phyloP scores from a whole-genome alignment of 1,140 invertebrate species.

The Ptiloglossa arizonensis region DNA sequence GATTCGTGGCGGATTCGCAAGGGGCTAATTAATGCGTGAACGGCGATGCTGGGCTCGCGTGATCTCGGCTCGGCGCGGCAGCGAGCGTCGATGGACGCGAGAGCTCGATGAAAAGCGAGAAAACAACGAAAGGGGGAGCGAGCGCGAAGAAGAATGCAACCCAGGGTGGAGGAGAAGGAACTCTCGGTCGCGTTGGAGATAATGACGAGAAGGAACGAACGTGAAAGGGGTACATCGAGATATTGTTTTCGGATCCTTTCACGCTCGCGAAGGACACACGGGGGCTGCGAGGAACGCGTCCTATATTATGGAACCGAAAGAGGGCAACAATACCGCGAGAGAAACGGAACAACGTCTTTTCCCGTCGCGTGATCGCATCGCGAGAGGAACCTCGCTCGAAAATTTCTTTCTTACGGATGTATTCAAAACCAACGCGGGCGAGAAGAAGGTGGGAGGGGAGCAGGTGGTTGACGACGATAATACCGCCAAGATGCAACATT shows the following conservation, averaged over 20 bases:
- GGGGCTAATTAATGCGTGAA: conserved; percentile 34
- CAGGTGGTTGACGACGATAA: conserved; percentile 64
- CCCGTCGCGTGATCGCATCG: conserved; percentile 54
- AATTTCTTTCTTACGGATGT: conserved; percentile 50
- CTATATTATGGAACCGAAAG: conserved; percentile 31
- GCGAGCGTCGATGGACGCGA: no score
- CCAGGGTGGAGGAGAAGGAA: no score
- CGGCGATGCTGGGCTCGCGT: conserved; percentile 52
- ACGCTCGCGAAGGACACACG: neutral
- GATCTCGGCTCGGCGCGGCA: no score
- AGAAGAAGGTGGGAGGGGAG: conserved; percentile 36
- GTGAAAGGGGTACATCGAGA: neutral
- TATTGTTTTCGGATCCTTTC: neutral
- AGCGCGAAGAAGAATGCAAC: conserved; percentile 14
- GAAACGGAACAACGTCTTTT: conserved; percentile 15
- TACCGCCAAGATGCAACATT: conserved; percentile 52
- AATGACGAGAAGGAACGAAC: neutral
- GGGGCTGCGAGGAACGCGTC: conserved; percentile 24
- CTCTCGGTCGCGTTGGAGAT: neutral
- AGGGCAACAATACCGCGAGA: conserved; percentile 6
- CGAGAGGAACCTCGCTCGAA: conserved; percentile 36
- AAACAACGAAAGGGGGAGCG: conserved; percentile 50
- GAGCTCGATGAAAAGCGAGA: conserved; percentile 44
- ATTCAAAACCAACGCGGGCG: conserved; percentile 23
- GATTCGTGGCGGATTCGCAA: conserved; percentile 12